phyloP scores from a whole-genome alignment of 2,113 vertebrate genomes.

The Alligator mississippiensis region DNA sequence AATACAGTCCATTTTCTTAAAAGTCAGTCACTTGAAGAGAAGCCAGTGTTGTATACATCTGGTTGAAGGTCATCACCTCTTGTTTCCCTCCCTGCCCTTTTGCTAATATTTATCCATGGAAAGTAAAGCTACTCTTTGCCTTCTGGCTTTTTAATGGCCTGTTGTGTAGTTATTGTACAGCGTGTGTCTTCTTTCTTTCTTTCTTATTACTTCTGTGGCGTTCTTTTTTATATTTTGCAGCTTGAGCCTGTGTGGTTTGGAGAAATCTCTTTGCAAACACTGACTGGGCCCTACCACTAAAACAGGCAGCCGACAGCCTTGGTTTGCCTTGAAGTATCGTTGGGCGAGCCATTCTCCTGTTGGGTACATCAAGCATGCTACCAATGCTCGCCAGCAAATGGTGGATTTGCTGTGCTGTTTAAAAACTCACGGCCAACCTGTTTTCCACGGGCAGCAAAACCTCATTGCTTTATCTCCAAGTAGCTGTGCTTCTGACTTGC shows the following conservation, averaged over 20 bases:
- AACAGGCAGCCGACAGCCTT: slow-evolving; percentile 4
- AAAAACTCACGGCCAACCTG: not conserved
- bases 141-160: not conserved
- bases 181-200: not conserved
- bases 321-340: slow-evolving; percentile 9
- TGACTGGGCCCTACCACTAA: fast-evolving
- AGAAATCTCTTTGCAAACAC: not conserved
- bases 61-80: not conserved
- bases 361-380: slow-evolving; percentile 24
- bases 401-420: not conserved
- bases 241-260: slow-evolving; percentile 33
- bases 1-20: too few species aligned
- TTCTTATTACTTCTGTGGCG: not conserved
- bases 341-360: not conserved
- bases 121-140: not conserved
- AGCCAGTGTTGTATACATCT: not conserved
- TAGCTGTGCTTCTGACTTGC: not conserved
- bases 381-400: not conserved
- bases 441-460: not conserved
- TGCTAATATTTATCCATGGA: not conserved
- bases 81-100: not conserved
- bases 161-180: not conserved
- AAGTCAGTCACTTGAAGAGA: not conserved
- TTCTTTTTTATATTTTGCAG: not conserved
- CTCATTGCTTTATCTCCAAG: not conserved